Base-by-base conservation (phyloP, 2,113 vertebrate species). In the Percina caprodes region DNA sequence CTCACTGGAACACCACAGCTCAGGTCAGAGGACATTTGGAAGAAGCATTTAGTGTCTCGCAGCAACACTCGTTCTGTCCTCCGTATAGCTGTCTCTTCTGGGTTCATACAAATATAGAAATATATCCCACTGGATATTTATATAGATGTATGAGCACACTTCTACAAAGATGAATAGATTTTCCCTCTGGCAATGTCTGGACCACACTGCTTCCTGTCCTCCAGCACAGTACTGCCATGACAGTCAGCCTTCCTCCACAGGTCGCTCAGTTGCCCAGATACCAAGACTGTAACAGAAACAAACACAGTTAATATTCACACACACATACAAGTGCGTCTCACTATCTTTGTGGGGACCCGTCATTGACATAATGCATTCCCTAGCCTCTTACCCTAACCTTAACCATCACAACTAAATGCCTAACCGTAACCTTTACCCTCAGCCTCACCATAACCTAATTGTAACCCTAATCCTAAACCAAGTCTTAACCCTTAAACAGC, bases 221-320 rank as follows among this genome's bases (percentile, higher is more conserved):
- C 88, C 91, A 82, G 82, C 83, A 88, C 56, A 68, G 60, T 18
- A 51, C 70, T 72, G 74, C 63, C 78, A 58, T 49, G 82, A 69
- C 77, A 51, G 65, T 79, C 74, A 74, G 0, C 30, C 62, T 49
- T 86, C 79, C 65, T 86, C 71, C 59, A 83, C 33, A 79, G 76
- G 21, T 88, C 65, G 19, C 87, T 95, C 80, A 93, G 94, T 95
- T 98, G 94, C 98, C 98, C 95, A 99, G 96, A 93, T 98, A 99
- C 98, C 98, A 99, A 93, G 98, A 98, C 98, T 99, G 92, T 6
- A 89, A 79, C 21, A 86, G 35, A 80, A 24, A 69, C 69, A 90
- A n/a, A 83, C 12, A 89, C 21, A 49, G 79, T 49, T 68, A 67
- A 73, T 19, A 63, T 19, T 89, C 23, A 71, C 52, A 42, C 10